Evolutionary conservation across 2,113 vertebrate species (phyloP).

Genomic region (Amblyopsis rosae): DNA sequence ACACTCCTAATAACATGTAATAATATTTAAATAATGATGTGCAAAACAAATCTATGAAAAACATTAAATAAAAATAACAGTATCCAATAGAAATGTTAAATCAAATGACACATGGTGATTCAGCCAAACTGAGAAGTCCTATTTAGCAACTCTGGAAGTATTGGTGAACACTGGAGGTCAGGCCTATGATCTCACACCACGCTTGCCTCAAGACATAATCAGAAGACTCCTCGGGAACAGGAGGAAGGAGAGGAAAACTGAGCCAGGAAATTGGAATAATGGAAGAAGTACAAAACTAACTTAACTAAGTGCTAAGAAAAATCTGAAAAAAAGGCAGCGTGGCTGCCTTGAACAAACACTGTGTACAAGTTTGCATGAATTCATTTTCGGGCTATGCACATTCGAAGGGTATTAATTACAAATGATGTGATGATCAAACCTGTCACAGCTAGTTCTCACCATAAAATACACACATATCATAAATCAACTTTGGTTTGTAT

Average conservation of each 20-base stretch:
- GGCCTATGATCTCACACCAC: constrained; percentile 16
- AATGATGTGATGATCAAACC: too few species aligned
- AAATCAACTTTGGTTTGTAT: too few species aligned
- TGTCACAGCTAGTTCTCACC: neutral
- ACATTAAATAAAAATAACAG: too few species aligned
- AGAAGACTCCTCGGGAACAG: constrained; percentile 43
- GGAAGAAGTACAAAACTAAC: constrained; percentile 12
- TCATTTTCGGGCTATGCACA: too few species aligned
- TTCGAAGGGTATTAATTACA: too few species aligned
- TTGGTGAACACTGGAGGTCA: constrained; percentile 47
- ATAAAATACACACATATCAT: neutral
- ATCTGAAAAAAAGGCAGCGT: constrained; percentile 18
- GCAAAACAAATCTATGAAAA: too few species aligned
- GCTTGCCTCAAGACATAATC: constrained; percentile 22
- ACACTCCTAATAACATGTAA: too few species aligned
- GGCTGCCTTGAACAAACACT: neutral
- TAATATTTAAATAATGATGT: too few species aligned
- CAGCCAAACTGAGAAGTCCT: constrained; percentile 62
- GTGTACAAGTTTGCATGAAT: too few species aligned
- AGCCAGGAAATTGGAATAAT: constrained; percentile 23
- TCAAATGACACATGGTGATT: constrained; percentile 61
- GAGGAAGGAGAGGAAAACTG: constrained; percentile 32
- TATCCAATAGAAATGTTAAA: neutral
- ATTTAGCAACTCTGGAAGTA: constrained; percentile 56
- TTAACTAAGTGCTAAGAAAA: constrained; percentile 10